These are phyloP conservation scores for Sialis lutaria DNA, from an alignment of 2,888 invertebrate genomes.

Conservation along the genomic window DNA sequence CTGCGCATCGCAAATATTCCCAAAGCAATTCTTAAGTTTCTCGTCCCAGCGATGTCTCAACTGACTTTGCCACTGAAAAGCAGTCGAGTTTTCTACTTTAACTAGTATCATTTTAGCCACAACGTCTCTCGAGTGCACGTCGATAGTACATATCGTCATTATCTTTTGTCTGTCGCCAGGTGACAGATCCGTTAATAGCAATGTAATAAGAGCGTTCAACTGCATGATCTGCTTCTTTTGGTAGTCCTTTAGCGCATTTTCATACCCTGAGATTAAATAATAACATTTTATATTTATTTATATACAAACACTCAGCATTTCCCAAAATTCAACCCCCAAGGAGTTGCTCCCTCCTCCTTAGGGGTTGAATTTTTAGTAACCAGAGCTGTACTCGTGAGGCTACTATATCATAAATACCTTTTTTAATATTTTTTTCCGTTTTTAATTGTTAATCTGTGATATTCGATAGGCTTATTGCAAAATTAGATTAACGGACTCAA, in stretches of 20 bases:
- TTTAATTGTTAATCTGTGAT: too few species aligned
- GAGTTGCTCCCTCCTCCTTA: too few species aligned
- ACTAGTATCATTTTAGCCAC: slow-evolving; percentile 70
- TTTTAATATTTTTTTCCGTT: too few species aligned
- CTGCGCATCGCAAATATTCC: slow-evolving; percentile 89
- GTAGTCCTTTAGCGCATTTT: slow-evolving; percentile 83
- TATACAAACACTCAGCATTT: too few species aligned
- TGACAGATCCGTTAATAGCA: slow-evolving; percentile 66
- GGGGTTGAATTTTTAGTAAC: too few species aligned
- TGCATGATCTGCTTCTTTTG: slow-evolving; percentile 77
- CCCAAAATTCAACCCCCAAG: too few species aligned
- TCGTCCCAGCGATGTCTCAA: slow-evolving; percentile 73
- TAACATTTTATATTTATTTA: background rate
- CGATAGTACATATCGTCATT: slow-evolving; percentile 93
- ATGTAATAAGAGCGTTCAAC: slow-evolving; percentile 62
- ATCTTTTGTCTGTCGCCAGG: slow-evolving; percentile 82
- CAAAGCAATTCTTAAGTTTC: slow-evolving; percentile 63
- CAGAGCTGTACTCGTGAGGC: too few species aligned
- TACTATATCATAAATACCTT: too few species aligned
- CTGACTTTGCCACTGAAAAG: slow-evolving; percentile 87
- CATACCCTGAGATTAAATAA: slow-evolving; percentile 38
- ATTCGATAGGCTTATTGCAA: too few species aligned
- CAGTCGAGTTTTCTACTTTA: slow-evolving; percentile 61
- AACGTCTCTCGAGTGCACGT: slow-evolving; percentile 88
- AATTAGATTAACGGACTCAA: too few species aligned